phyloP scores from a whole-genome alignment of 2,113 vertebrate genomes.

The Junco hyemalis region DNA sequence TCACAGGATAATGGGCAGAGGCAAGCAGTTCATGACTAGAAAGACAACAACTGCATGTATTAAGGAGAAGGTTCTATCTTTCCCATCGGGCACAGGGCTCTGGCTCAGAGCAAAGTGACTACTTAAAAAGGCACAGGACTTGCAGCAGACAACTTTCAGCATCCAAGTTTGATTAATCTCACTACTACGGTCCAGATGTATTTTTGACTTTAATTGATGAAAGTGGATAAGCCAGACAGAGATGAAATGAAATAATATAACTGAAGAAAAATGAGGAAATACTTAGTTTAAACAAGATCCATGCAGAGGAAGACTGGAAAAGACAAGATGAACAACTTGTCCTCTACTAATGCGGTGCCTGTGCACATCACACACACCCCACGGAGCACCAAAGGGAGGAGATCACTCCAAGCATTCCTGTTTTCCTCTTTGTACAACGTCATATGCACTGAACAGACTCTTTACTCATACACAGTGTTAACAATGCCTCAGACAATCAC shows the following conservation, averaged over 20 bases:
- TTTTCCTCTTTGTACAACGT: background rate
- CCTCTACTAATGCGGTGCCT: accelerated
- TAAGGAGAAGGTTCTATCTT: background rate
- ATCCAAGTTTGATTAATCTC: background rate
- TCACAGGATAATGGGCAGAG: background rate
- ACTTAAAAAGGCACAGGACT: background rate
- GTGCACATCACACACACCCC: background rate
- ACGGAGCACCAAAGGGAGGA: background rate
- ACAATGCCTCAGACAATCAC: constrained; percentile 27
- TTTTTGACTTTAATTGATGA: background rate
- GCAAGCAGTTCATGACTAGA: accelerated
- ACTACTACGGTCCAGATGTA: accelerated
- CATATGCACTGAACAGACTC: constrained; percentile 62
- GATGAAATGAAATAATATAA: background rate
- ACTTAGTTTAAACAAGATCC: background rate
- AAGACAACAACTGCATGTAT: background rate
- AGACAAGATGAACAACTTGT: background rate
- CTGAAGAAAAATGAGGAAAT: background rate
- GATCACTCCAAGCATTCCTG: background rate
- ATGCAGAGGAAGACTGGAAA: background rate
- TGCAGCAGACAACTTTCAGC: background rate
- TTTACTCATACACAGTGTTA: constrained; percentile 2
- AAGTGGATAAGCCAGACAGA: background rate
- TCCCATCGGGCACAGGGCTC: background rate
- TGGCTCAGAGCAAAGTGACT: background rate